Conservation (phyloP, 2,888 invertebrate species). For the Rhamnusium bicolor region DNA sequence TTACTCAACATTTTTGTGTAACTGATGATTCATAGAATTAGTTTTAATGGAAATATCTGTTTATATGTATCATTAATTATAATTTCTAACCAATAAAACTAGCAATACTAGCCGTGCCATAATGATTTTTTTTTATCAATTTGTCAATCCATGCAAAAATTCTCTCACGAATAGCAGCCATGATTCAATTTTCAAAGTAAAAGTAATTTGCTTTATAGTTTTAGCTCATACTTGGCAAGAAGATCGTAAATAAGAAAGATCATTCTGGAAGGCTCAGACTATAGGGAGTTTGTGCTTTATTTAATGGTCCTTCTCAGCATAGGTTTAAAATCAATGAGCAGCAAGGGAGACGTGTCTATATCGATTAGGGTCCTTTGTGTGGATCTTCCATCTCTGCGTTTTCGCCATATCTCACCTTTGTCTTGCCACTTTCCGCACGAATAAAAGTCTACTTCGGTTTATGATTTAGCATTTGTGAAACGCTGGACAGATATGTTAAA, state of each 20-base stretch:
- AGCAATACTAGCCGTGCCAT: background rate
- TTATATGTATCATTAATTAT: too few species aligned
- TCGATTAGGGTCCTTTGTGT: constrained; percentile 60
- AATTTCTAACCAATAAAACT: too few species aligned
- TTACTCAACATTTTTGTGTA: too few species aligned
- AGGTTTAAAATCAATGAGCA: constrained; percentile 61
- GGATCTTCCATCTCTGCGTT: constrained; percentile 40
- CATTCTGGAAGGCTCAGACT: constrained; percentile 38
- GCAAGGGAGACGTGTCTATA: constrained; percentile 58
- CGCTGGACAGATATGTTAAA: constrained; percentile 8
- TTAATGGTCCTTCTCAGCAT: constrained; percentile 45
- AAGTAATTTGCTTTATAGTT: constrained; percentile 25
- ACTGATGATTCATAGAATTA: too few species aligned
- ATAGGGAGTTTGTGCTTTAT: constrained; percentile 37
- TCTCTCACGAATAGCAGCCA: background rate
- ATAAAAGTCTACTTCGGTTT: background rate
- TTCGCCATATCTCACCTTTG: constrained; percentile 40
- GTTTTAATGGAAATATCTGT: too few species aligned
- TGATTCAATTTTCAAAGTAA: background rate
- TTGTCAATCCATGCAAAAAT: background rate
- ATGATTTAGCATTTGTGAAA: constrained; percentile 5
- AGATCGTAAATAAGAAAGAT: constrained; percentile 41
- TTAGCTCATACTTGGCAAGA: constrained; percentile 10
- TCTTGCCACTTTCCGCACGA: constrained; percentile 29
- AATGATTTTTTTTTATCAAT: background rate